Conservation (phyloP, 1,140 invertebrate genomes). For the Rhopalosiphum padi region DNA sequence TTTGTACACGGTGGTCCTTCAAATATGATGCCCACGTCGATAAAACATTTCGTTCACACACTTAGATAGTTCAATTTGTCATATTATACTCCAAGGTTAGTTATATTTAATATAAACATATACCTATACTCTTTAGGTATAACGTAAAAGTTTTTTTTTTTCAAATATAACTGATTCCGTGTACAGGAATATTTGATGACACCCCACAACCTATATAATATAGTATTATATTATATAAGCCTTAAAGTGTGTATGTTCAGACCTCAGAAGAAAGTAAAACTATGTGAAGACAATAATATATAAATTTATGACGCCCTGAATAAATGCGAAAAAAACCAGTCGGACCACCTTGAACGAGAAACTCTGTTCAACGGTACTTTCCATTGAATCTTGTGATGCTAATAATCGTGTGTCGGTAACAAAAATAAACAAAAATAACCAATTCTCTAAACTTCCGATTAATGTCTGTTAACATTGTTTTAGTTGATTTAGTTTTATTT, state of each 20-base stretch:
- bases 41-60: too few species aligned
- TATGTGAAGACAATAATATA: not conserved
- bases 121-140: too few species aligned
- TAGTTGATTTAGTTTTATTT: not conserved
- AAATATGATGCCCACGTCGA: too few species aligned
- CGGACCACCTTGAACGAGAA: conserved; percentile 45
- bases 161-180: not conserved
- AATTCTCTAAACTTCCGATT: not conserved
- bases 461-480: not conserved
- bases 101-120: too few species aligned
- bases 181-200: not conserved
- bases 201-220: not conserved
- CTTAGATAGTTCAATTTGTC: too few species aligned
- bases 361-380: conserved; percentile 50
- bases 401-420: not conserved
- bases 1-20: too few species aligned
- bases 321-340: conserved; percentile 48
- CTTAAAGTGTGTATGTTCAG: not conserved
- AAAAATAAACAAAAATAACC: not conserved
- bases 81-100: too few species aligned
- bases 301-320: conserved; percentile 19
- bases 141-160: too few species aligned
- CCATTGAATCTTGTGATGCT: conserved; percentile 14
- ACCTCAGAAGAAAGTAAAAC: conserved; percentile 46
- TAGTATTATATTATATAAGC: not conserved